Evolutionary conservation across 2,888 invertebrate genomes (phyloP), one percentile per base, ranked within the genome.

Genomic region (Patella depressa): DNA sequence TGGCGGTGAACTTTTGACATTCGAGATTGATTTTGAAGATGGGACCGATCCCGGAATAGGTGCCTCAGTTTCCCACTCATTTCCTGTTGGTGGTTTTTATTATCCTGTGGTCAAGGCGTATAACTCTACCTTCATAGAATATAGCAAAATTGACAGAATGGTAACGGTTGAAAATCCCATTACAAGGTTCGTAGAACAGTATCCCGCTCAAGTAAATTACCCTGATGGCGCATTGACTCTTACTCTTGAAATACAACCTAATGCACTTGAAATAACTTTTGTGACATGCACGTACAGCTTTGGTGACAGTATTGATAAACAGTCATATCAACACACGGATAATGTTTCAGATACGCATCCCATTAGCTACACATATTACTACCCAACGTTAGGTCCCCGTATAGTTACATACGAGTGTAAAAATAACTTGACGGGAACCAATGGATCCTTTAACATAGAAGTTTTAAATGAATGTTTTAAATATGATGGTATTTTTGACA

Each of bases 401-500:
- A 69, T 14, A 9, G 29, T 76, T 57, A 55, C 69, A 65, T 59
- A 65, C 5, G 59, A 72, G 54, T 76, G 76, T n/a, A 72, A 59
- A 3, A 76, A 76, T 29, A 53, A 65, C 45, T 34, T 76, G 53
- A 69, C 59, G 29, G 24, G 15, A 2, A 73, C 65, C 9, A 53
- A 7, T 14, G 55, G n/a, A 11, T 17, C 34, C 24, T n/a, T 65
- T 5, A 54, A 65, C 4, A 53, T 72, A 9, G 24, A 14, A 5
- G 73, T 76, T 19, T 53, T 24, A 2, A 76, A 76, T 54, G 34
- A 45, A 14, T 76, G 76, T 34, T 76, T 76, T 69, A 24, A 19
- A 24, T 59, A 19, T 17, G 72, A 73, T 17, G 73, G 76, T 45
- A 72, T 76, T 17, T 76, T 76, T 65, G 76, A 76, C 69, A 57